Conservation (phyloP, 2,113 vertebrate genomes). For the Calypte anna region DNA sequence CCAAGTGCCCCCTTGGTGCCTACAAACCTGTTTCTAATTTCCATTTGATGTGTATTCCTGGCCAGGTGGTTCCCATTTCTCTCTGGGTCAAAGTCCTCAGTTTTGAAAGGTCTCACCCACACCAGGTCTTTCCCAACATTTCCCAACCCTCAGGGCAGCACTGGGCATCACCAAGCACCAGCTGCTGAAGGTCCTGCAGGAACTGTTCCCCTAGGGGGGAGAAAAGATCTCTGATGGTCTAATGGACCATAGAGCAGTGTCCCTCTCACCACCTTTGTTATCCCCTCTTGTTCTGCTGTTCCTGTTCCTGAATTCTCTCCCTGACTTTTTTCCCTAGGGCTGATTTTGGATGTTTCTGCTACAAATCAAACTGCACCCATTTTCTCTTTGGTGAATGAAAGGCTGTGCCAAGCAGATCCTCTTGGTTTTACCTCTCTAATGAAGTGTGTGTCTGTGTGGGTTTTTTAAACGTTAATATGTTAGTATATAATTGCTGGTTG, state of each 20-base stretch:
- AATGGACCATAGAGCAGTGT: neutral
- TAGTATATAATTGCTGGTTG: neutral
- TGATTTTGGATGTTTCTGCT: neutral
- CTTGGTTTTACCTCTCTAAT: neutral
- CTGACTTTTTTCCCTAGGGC: neutral
- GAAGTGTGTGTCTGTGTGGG: neutral
- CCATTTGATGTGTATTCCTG: neutral
- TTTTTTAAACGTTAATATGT: accelerated
- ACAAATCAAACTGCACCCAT: accelerated
- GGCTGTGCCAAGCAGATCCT: neutral
- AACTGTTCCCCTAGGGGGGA: neutral
- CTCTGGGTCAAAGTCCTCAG: neutral
- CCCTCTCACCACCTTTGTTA: neutral
- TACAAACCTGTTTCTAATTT: neutral
- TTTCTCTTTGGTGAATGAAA: neutral
- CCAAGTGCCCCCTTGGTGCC: neutral
- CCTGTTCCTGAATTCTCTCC: neutral
- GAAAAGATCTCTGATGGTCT: neutral
- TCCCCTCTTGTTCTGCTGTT: neutral
- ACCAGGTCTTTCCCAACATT: neutral
- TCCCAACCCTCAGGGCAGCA: neutral
- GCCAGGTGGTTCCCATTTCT: neutral
- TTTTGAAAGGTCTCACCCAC: neutral
- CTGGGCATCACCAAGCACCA: accelerated
- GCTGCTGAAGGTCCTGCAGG: neutral